Evolutionary conservation across 2,113 vertebrate genomes (phyloP).

Genomic region (Phylloscopus trochilus): DNA sequence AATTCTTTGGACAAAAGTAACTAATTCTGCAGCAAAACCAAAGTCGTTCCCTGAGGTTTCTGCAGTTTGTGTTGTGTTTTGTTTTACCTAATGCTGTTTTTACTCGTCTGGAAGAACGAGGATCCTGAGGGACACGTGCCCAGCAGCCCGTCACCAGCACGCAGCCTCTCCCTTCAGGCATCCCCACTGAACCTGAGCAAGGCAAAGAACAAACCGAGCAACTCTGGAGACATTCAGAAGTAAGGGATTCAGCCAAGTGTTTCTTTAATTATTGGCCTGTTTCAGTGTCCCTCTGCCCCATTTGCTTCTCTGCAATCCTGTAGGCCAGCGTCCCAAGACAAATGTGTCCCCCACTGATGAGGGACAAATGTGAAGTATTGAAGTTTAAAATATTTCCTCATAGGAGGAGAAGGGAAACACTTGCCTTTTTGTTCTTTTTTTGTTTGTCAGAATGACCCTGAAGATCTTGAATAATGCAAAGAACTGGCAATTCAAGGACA

Average conservation of each 20-base stretch:
- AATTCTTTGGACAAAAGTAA: background rate
- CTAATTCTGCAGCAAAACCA: background rate
- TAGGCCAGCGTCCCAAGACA: background rate
- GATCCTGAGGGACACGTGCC: background rate
- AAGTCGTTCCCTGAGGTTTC: background rate
- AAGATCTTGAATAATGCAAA: background rate
- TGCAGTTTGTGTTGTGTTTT: background rate
- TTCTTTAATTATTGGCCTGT: background rate
- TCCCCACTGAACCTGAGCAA: slow-evolving; percentile 38
- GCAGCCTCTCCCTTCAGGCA: background rate
- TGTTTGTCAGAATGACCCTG: background rate
- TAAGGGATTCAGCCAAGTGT: slow-evolving; percentile 44
- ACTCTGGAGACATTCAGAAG: slow-evolving; percentile 84
- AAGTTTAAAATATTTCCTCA: background rate
- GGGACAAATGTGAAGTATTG: background rate
- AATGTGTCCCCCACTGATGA: too few relatives aligned
- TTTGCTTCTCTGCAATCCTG: background rate
- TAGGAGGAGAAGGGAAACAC: background rate
- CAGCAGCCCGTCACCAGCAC: background rate
- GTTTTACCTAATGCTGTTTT: background rate
- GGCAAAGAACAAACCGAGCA: slow-evolving; percentile 70
- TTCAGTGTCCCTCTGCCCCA: background rate
- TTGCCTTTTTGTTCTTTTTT: background rate
- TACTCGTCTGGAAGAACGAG: slow-evolving; percentile 60
- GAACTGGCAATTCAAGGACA: background rate